These are phyloP conservation scores for Oreochromis aureus DNA, from an alignment of 2,113 vertebrate species.

Conservation along the genomic window DNA sequence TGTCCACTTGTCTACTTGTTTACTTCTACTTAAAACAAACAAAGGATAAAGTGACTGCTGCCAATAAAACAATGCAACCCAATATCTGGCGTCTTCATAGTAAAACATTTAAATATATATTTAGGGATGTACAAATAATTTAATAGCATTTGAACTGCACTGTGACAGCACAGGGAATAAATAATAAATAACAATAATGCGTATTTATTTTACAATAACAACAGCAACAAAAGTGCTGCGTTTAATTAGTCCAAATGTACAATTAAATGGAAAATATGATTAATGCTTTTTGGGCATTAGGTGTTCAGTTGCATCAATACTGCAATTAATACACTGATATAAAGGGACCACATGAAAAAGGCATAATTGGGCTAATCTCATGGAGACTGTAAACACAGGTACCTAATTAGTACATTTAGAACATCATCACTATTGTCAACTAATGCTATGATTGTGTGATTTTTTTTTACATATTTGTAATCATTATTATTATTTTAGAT, in stretches of 20 bases:
- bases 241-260: slow-evolving; percentile 61
- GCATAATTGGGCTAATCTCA: slow-evolving; percentile 52
- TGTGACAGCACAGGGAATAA: slow-evolving; percentile 61
- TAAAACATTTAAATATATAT: slow-evolving; percentile 12
- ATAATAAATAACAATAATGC: slow-evolving; percentile 54
- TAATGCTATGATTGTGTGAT: neutral
- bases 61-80: neutral
- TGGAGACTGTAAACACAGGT: slow-evolving; percentile 40
- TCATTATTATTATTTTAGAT: neutral
- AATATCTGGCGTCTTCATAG: neutral
- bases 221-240: slow-evolving; percentile 20
- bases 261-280: slow-evolving; percentile 61
- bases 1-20: neutral
- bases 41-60: neutral
- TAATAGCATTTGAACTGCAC: slow-evolving; percentile 37
- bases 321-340: slow-evolving; percentile 55
- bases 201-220: slow-evolving; percentile 57
- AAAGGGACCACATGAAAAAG: slow-evolving; percentile 35
- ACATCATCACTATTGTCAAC: neutral
- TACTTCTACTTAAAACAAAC: neutral
- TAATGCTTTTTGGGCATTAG: slow-evolving; percentile 63
- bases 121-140: slow-evolving; percentile 41
- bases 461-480: neutral
- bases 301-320: slow-evolving; percentile 63
- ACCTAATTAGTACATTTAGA: neutral